Evolutionary conservation across 1,140 invertebrate genomes (phyloP).

Genomic region (Plutomurus gul): DNA sequence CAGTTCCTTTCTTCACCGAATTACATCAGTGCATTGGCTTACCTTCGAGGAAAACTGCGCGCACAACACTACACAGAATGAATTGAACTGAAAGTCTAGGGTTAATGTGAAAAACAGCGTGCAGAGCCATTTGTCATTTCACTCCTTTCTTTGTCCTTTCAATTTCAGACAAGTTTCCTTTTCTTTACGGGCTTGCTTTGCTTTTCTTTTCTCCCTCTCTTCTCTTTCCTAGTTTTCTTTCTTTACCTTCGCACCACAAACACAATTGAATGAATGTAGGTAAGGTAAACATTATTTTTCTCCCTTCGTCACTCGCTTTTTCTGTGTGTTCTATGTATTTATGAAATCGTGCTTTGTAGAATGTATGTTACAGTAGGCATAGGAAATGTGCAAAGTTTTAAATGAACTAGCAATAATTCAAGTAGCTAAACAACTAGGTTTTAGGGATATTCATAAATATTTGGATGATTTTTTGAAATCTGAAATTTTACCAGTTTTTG

Average conservation of each 20-base stretch:
- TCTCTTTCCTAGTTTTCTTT: neutral
- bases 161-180: conserved; percentile 20
- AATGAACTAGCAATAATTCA: too few species aligned
- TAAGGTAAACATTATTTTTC: neutral
- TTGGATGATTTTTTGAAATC: too few species aligned
- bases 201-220: neutral
- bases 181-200: neutral
- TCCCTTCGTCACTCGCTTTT: neutral
- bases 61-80: neutral
- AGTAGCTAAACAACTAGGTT: too few species aligned
- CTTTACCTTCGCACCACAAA: neutral
- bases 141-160: conserved; percentile 15
- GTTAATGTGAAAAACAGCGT: conserved; percentile 29
- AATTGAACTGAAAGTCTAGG: neutral
- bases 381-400: too few species aligned
- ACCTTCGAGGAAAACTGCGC: neutral
- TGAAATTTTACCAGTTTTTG: too few species aligned
- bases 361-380: too few species aligned
- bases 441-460: too few species aligned
- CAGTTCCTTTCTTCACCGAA: neutral
- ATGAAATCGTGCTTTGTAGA: too few species aligned
- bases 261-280: neutral
- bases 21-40: neutral
- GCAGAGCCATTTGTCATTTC: conserved; percentile 19
- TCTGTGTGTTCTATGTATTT: too few species aligned